Percentiles rank a stretch among this genome's conserved stretches.
phyloP scores from a whole-genome alignment of 1,140 invertebrate genomes.

The Drosophila ercepeae region DNA sequence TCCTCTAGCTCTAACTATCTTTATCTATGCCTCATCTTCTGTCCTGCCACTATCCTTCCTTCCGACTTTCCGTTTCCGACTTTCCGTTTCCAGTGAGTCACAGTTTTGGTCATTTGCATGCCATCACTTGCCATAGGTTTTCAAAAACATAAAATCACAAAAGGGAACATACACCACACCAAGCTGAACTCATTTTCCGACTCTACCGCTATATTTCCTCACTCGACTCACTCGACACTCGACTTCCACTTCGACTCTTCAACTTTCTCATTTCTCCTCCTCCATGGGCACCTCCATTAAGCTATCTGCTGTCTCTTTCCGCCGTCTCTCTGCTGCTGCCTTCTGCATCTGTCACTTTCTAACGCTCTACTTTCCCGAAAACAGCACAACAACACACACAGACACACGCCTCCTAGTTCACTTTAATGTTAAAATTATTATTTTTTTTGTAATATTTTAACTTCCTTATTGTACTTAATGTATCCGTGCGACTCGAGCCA shows the following conservation, averaged over 20 bases:
- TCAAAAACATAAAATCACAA: slow-evolving; percentile 22
- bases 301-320: slow-evolving; percentile 41
- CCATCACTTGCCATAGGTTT: slow-evolving; percentile 84
- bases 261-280: slow-evolving; percentile 78
- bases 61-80: not conserved
- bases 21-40: slow-evolving; percentile 12
- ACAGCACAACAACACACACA: slow-evolving; percentile 32
- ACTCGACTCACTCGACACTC: slow-evolving; percentile 32
- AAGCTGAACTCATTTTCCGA: slow-evolving; percentile 72
- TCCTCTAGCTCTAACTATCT: slow-evolving; percentile 55
- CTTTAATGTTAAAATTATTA: slow-evolving; percentile 63
- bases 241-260: slow-evolving; percentile 66
- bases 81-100: slow-evolving; percentile 46
- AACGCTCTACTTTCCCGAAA: slow-evolving; percentile 65
- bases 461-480: slow-evolving; percentile 37
- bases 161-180: slow-evolving; percentile 29
- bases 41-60: slow-evolving; percentile 28
- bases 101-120: slow-evolving; percentile 76
- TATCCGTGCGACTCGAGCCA: slow-evolving; percentile 54
- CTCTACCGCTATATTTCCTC: slow-evolving; percentile 51
- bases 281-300: slow-evolving; percentile 50
- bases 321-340: slow-evolving; percentile 37
- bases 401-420: slow-evolving; percentile 67
- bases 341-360: slow-evolving; percentile 71
- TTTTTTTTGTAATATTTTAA: slow-evolving; percentile 51